Evolutionary conservation across 2,888 invertebrate genomes (phyloP).

Genomic region (Epistrophe grossulariae): DNA sequence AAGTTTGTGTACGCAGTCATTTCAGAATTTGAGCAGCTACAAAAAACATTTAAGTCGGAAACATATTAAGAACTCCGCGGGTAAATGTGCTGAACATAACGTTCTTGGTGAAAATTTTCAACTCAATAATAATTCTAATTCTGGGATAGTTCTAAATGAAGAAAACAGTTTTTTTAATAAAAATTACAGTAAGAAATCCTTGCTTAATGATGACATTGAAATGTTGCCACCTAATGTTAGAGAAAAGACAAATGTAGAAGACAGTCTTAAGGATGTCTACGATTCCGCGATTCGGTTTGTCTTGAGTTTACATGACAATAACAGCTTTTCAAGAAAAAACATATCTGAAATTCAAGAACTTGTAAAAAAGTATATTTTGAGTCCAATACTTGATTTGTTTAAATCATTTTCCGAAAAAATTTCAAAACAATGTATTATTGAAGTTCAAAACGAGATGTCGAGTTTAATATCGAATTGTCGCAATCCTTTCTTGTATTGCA

Average conservation of each 20-base stretch:
- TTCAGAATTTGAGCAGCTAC: constrained; percentile 29
- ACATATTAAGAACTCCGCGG: constrained; percentile 5
- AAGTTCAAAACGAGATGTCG: background rate
- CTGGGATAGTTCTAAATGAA: background rate
- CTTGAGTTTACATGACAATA: background rate
- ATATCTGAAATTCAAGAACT: background rate
- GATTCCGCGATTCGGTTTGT: background rate
- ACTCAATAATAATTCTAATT: background rate
- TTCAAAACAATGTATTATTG: constrained; percentile 16
- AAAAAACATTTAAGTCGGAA: constrained; percentile 11
- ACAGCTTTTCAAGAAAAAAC: background rate
- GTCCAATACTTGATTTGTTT: too few species aligned
- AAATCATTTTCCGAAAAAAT: background rate
- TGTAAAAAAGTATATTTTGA: too few species aligned
- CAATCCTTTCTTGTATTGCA: constrained; percentile 3
- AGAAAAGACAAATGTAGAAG: background rate
- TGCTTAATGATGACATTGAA: background rate
- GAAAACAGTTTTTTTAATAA: background rate
- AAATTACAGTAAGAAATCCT: background rate
- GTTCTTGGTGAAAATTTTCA: constrained; percentile 10
- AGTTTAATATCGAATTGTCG: background rate
- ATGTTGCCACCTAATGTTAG: background rate
- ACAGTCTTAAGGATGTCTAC: background rate
- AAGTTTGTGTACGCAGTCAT: constrained; percentile 16
- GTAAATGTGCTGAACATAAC: too few species aligned